Evolutionary conservation across 2,113 vertebrate genomes (phyloP), one percentile per base, ranked within the genome.

Genomic region (Seriola dumerili): DNA sequence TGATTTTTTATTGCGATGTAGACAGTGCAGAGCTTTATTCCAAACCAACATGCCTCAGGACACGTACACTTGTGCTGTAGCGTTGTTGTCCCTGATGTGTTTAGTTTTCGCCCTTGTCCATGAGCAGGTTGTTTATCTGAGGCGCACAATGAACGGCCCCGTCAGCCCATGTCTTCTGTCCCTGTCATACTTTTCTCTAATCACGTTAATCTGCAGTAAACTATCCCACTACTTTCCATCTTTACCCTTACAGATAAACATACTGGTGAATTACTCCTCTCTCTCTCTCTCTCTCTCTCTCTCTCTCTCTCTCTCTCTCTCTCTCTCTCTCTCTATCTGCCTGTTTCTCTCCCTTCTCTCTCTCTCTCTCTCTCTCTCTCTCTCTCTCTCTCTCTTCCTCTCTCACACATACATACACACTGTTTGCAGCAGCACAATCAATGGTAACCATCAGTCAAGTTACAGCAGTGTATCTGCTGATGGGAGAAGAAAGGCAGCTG

Each of bases 81-180:
- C 69, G 57, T 62, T 72, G 63, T 84, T 78, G 78, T 85, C 81
- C 42, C 81, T 64, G 73, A 72, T 89, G 84, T 94, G 93, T 93
- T 92, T 91, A 76, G 87, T 83, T 93, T 93, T 89, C 29, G 79
- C 89, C 84, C 89, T 91, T 74, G 74, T 90, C 78, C 81, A 57
- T 29, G 78, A 84, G 85, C 73, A 89, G 87, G 83, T 86, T 94
- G 94, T 95, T 96, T 96, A 96, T 95, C 93, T 93, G 90, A 83
- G 76, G 55, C 17, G n/a, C 61, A 94, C 91, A 93, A 94, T 93
- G 85, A 84, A 68, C 50, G 80, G 46, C 77, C 78, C 84, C 82
- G 86, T 85, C 73, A 77, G 57, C 84, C 81, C 89, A 82, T 61
- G 72, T 90, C 83, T 69, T 80, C 81, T 65, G 78, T 85, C 82